These are phyloP conservation scores for Drosophila repletoides DNA, from an alignment of 1,140 invertebrate species.

Conservation along the genomic window DNA sequence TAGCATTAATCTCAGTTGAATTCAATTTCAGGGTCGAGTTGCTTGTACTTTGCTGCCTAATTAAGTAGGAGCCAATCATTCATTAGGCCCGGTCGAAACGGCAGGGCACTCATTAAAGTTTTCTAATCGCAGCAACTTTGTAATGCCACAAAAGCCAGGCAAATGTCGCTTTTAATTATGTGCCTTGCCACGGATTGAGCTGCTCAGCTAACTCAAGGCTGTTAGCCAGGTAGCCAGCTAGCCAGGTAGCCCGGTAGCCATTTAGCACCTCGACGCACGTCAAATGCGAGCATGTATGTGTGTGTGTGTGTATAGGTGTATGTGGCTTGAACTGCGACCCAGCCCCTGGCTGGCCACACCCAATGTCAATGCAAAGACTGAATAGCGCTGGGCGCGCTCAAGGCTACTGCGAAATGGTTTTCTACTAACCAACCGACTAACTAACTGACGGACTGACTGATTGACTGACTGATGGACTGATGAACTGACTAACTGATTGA, in stretches of 20 bases:
- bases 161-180: slow-evolving; percentile 76
- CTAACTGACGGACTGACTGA: slow-evolving; percentile 19
- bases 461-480: slow-evolving; percentile 12
- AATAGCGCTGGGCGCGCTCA: slow-evolving; percentile 64
- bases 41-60: slow-evolving; percentile 32
- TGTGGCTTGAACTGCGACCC: slow-evolving; percentile 15
- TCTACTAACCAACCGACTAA: slow-evolving; percentile 2
- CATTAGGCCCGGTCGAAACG: slow-evolving; percentile 63
- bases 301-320: too few species aligned
- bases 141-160: slow-evolving; percentile 64
- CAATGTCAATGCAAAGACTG: slow-evolving; percentile 59
- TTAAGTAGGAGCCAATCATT: slow-evolving; percentile 71
- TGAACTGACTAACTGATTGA: slow-evolving; percentile 22
- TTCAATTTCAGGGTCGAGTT: slow-evolving; percentile 70
- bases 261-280: slow-evolving; percentile 75
- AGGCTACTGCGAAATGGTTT: slow-evolving; percentile 59
- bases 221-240: slow-evolving; percentile 12
- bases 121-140: slow-evolving; percentile 70
- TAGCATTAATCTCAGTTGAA: slow-evolving; percentile 41
- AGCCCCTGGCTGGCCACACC: slow-evolving; percentile 48
- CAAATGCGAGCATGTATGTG: too few species aligned
- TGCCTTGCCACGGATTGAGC: slow-evolving; percentile 42
- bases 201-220: slow-evolving; percentile 1
- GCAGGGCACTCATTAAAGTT: slow-evolving; percentile 63
- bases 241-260: slow-evolving; percentile 26